Conservation (phyloP, 2,797 vertebrate species). For the Vipera ursinii region DNA sequence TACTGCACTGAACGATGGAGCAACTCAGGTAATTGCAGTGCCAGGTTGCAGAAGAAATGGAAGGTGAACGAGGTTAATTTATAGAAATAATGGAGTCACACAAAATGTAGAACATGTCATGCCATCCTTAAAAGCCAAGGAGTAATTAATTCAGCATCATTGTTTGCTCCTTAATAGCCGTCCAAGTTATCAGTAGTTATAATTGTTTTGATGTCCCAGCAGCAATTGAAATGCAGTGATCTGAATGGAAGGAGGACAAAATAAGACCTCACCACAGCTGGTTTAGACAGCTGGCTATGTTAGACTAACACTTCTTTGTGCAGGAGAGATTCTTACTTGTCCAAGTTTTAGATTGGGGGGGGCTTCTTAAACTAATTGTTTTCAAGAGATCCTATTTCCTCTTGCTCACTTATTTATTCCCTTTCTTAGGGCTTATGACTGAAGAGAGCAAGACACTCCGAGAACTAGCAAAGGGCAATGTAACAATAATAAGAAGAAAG, state of each 20-base stretch:
- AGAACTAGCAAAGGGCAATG: not conserved
- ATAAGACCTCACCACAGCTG: not conserved
- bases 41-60: constrained; percentile 63
- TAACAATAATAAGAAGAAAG: not conserved
- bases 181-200: constrained; percentile 53
- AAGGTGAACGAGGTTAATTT: constrained; percentile 70
- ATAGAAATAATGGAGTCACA: constrained; percentile 67
- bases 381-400: not conserved
- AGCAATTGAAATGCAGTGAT: constrained; percentile 14
- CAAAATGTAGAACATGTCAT: constrained; percentile 59
- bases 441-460: not conserved
- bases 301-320: not conserved
- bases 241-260: not conserved
- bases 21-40: constrained; percentile 62
- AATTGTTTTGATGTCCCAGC: constrained; percentile 60
- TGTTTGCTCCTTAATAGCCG: constrained; percentile 57
- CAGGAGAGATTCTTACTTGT: not conserved
- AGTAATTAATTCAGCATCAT: constrained; percentile 62
- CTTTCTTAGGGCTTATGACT: not conserved
- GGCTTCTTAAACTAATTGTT: not conserved
- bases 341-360: not conserved
- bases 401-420: not conserved
- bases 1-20: constrained; percentile 41
- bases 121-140: constrained; percentile 54
- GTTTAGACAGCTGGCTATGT: not conserved